Percentiles rank a stretch among this genome's conserved stretches.
These are phyloP conservation scores for Phortica variegata DNA, from an alignment of 1,140 invertebrate genomes.

Conservation along the genomic window DNA sequence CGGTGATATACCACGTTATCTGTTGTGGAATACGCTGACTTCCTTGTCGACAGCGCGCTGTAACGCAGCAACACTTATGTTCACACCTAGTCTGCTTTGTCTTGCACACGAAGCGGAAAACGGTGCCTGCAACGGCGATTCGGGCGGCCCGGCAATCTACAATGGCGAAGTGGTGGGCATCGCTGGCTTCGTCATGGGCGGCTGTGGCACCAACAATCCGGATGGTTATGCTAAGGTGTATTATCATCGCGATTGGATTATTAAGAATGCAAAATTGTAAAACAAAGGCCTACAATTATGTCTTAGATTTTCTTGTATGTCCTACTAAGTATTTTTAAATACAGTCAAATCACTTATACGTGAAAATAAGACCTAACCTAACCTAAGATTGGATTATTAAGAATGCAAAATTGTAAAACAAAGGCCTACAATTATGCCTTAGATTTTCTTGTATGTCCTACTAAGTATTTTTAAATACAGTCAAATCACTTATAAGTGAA, in stretches of 20 bases:
- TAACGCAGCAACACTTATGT: constrained; percentile 8
- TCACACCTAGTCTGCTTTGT: constrained; percentile 25
- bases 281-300: too few species aligned
- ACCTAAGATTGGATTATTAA: constrained; percentile 56
- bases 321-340: too few species aligned
- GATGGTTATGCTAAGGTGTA: constrained; percentile 62
- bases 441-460: neutral
- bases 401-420: constrained; percentile 26
- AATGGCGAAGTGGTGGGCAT: constrained; percentile 42
- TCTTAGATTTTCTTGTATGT: constrained; percentile 1
- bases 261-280: constrained; percentile 28
- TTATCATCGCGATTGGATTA: constrained; percentile 57
- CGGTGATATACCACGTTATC: constrained; percentile 31
- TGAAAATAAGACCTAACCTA: too few species aligned
- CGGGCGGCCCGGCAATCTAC: constrained; percentile 40
- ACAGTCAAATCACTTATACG: too few species aligned
- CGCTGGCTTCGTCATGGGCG: constrained; percentile 31
- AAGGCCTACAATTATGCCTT: too few species aligned
- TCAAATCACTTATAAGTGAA: too few species aligned
- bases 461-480: too few species aligned
- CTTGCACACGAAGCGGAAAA: constrained; percentile 29
- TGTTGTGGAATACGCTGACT: constrained; percentile 37
- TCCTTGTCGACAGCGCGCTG: constrained; percentile 22
- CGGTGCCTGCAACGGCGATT: constrained; percentile 42
- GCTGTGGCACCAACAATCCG: constrained; percentile 46